Percentiles rank a stretch among this genome's conserved stretches.
Evolutionary conservation across 2,113 vertebrate species (phyloP).

Genomic region (Regulus satrapa): DNA sequence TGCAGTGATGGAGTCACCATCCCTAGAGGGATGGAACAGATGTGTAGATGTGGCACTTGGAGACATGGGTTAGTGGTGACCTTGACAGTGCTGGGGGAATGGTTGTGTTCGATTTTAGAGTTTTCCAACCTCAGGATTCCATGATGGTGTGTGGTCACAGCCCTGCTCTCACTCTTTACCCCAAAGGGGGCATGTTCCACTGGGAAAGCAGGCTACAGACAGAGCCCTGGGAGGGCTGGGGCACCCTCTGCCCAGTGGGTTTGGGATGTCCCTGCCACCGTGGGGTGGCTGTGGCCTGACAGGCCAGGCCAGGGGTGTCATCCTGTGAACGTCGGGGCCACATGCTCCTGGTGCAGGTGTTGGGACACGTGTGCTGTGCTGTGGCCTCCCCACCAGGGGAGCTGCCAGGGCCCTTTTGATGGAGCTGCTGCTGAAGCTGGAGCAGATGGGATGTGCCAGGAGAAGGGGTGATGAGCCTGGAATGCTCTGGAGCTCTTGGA

Average conservation of each 20-base stretch:
- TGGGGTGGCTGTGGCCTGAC: background rate
- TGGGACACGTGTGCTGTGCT: background rate
- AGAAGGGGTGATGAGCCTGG: rapidly evolving
- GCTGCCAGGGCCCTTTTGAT: rapidly evolving
- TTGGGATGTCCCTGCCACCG: background rate
- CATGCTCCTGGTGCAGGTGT: rapidly evolving
- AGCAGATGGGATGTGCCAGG: background rate
- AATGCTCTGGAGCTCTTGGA: too few relatives aligned
- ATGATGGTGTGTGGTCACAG: background rate
- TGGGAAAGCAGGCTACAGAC: background rate
- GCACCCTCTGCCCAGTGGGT: background rate
- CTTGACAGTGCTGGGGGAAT: background rate
- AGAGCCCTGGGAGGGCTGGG: background rate
- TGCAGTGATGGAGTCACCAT: background rate
- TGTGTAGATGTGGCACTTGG: background rate
- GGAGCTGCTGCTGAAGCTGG: background rate
- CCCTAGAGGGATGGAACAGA: background rate
- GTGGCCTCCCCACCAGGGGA: background rate
- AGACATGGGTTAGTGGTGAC: background rate
- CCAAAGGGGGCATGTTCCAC: rapidly evolving
- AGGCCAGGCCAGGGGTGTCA: background rate
- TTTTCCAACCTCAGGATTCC: background rate
- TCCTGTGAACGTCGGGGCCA: rapidly evolving
- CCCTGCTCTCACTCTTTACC: background rate
- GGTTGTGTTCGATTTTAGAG: background rate